These are phyloP conservation scores for Oxyruncus cristatus DNA, from an alignment of 2,113 vertebrate genomes.

Conservation along the genomic window DNA sequence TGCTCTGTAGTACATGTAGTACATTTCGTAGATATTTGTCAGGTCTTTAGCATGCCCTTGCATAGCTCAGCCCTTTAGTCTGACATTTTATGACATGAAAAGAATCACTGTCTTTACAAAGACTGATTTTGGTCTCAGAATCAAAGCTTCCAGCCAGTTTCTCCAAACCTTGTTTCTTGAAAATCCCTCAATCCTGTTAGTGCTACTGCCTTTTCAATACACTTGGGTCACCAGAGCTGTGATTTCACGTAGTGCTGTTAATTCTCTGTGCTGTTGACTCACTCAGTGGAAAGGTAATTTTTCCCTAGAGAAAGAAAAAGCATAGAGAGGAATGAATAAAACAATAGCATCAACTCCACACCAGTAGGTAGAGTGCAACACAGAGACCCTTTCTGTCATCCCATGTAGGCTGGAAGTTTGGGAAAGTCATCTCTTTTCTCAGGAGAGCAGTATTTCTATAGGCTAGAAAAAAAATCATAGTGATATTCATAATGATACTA, in stretches of 20 bases:
- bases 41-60: not conserved
- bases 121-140: not conserved
- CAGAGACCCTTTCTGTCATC: not conserved
- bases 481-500: not conserved
- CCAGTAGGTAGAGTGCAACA: not conserved
- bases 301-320: not conserved
- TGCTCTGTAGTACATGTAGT: rapidly evolving
- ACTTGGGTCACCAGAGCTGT: not conserved
- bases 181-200: not conserved
- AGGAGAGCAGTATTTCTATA: not conserved
- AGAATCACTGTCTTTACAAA: not conserved
- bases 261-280: not conserved
- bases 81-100: not conserved
- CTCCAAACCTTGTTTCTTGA: not conserved
- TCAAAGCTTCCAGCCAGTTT: not conserved
- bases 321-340: not conserved
- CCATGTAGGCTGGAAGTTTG: not conserved
- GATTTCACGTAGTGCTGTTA: not conserved
- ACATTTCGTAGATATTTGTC: not conserved
- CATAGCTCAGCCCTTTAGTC: not conserved
- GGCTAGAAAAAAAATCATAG: not conserved
- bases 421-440: not conserved
- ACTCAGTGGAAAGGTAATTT: not conserved
- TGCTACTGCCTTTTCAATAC: not conserved
- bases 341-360: not conserved